phyloP scores from a whole-genome alignment of 2,113 vertebrate species.

The Ictalurus furcatus region DNA sequence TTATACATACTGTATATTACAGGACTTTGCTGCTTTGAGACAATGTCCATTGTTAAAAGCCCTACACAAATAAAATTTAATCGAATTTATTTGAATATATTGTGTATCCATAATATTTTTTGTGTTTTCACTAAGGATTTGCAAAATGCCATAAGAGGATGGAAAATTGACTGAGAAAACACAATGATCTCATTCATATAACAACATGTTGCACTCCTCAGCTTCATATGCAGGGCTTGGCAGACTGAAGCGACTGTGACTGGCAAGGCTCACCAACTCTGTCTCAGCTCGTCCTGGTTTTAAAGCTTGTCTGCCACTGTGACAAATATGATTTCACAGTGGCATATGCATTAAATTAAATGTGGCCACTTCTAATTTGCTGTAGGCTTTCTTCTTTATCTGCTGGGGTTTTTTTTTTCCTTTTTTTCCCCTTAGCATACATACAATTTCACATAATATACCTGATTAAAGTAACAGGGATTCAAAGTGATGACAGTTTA shows the following conservation, averaged over 20 bases:
- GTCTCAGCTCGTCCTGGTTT: conserved; percentile 56
- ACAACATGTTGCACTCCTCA: conserved; percentile 8
- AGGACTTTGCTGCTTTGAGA: too few relatives aligned
- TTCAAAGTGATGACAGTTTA: conserved; percentile 65
- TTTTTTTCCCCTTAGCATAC: conserved; percentile 43
- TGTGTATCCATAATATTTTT: neutral
- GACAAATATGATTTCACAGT: conserved; percentile 58
- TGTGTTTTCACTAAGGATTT: neutral
- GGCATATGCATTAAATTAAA: conserved; percentile 50
- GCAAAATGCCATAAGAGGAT: neutral
- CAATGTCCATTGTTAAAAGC: too few relatives aligned
- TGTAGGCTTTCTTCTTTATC: conserved; percentile 53
- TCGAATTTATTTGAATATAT: too few relatives aligned
- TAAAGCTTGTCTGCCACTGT: conserved; percentile 52
- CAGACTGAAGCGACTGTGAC: conserved; percentile 14
- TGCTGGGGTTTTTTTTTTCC: conserved; percentile 24
- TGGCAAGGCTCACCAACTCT: conserved; percentile 12
- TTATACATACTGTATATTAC: neutral
- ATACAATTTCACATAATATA: conserved; percentile 68
- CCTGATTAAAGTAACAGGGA: conserved; percentile 62
- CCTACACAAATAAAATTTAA: too few relatives aligned
- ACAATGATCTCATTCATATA: neutral
- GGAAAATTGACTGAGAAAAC: neutral
- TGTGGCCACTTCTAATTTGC: conserved; percentile 44
- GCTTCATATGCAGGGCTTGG: conserved; percentile 17